These are phyloP conservation scores for Orthonyx spaldingii DNA, from an alignment of 2,113 vertebrate genomes.

Conservation along the genomic window DNA sequence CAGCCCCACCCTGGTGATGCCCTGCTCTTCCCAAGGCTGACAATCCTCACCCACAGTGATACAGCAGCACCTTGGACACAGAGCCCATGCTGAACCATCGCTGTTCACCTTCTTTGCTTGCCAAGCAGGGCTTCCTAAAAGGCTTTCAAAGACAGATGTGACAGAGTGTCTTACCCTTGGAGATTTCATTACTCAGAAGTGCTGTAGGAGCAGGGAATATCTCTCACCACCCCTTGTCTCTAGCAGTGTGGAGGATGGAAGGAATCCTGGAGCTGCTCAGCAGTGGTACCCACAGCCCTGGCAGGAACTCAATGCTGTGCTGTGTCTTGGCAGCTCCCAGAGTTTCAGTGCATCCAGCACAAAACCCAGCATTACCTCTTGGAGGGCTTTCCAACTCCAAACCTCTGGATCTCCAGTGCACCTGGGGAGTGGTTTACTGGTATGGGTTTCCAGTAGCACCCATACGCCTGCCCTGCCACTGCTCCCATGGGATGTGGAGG, in stretches of 20 bases:
- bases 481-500: too few relatives aligned
- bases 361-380: not conserved
- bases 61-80: not conserved
- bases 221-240: not conserved
- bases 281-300: not conserved
- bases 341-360: not conserved
- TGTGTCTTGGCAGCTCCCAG: not conserved
- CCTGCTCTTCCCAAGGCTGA: not conserved
- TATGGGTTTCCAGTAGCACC: rapidly evolving
- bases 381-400: not conserved
- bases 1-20: not conserved
- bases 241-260: not conserved
- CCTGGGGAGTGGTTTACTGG: not conserved
- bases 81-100: rapidly evolving
- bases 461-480: not conserved
- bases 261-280: not conserved
- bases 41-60: not conserved
- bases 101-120: not conserved
- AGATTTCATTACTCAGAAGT: not conserved
- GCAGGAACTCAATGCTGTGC: not conserved
- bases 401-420: not conserved
- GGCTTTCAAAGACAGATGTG: not conserved
- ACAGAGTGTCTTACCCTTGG: not conserved
- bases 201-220: not conserved
- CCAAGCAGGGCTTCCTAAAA: not conserved